phyloP scores from a whole-genome alignment of 2,113 vertebrate genomes.

The Embiotoca jacksoni region DNA sequence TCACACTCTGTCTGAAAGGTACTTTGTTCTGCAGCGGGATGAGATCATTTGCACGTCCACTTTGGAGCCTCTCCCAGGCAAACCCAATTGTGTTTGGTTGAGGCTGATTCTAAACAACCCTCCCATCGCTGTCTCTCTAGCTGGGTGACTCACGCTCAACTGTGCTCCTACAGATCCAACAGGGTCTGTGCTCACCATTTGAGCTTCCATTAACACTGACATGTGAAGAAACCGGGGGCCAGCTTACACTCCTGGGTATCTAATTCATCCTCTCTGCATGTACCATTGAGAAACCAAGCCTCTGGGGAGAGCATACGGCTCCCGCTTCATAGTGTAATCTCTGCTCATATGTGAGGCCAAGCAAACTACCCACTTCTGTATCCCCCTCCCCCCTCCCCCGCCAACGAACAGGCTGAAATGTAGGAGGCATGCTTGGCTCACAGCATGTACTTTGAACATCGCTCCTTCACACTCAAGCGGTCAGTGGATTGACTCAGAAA shows the following conservation, averaged over 20 bases:
- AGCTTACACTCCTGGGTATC: conserved; percentile 54
- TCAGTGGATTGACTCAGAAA: conserved; percentile 46
- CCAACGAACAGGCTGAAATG: conserved; percentile 51
- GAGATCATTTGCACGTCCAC: conserved; percentile 29
- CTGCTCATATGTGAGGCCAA: conserved; percentile 59
- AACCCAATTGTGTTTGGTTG: conserved; percentile 27
- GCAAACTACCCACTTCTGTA: conserved; percentile 46
- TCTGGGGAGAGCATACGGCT: conserved; percentile 60
- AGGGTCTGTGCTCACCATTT: conserved; percentile 53
- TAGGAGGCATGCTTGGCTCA: conserved; percentile 61
- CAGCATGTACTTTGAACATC: conserved; percentile 53
- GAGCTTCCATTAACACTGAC: conserved; percentile 64
- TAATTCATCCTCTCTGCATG: conserved; percentile 64
- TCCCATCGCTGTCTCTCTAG: conserved; percentile 22
- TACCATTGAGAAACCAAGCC: conserved; percentile 52
- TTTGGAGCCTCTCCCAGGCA: conserved; percentile 4
- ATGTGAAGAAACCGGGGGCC: conserved; percentile 46
- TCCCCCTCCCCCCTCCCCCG: conserved; percentile 15
- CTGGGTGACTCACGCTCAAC: conserved; percentile 43
- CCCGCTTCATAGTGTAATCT: conserved; percentile 63
- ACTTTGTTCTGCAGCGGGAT: conserved; percentile 15
- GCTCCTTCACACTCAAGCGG: conserved; percentile 30
- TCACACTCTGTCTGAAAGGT: conserved; percentile 8
- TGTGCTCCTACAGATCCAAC: conserved; percentile 37
- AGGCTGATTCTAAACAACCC: conserved; percentile 19